phyloP scores from a whole-genome alignment of 2,888 invertebrate genomes.

The Drosophila birchii region DNA sequence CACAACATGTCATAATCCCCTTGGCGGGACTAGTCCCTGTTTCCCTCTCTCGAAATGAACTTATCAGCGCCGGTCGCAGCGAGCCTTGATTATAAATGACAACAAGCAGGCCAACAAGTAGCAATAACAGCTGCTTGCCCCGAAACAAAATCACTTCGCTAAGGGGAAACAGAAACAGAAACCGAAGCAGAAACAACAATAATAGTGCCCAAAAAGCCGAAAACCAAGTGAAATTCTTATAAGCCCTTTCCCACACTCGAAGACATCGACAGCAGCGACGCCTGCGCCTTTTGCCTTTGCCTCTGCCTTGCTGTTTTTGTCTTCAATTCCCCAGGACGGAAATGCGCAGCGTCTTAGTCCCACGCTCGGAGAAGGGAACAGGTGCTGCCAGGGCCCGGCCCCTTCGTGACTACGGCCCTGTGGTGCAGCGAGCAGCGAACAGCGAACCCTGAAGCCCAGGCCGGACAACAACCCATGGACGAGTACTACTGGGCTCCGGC shows the following conservation, averaged over 20 bases:
- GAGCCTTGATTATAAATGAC: conserved; percentile 79
- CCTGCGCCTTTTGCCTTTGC: conserved; percentile 56
- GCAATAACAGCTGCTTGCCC: conserved; percentile 70
- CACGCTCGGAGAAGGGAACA: conserved; percentile 59
- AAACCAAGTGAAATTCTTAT: conserved; percentile 79
- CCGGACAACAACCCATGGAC: conserved; percentile 66
- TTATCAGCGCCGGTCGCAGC: conserved; percentile 68
- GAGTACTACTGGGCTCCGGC: conserved; percentile 66
- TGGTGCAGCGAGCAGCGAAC: conserved; percentile 11
- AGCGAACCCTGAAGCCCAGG: conserved; percentile 35
- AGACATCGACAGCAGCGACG: conserved; percentile 60
- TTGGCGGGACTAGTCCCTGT: conserved; percentile 42
- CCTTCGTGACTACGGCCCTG: conserved; percentile 71
- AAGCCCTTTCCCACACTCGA: conserved; percentile 79
- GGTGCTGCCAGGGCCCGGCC: conserved; percentile 58
- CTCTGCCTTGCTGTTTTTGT: conserved; percentile 10
- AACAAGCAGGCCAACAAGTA: conserved; percentile 76
- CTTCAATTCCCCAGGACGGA: conserved; percentile 65
- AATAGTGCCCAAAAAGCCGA: conserved; percentile 61
- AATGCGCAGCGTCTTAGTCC: conserved; percentile 74
- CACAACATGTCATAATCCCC: conserved; percentile 73
- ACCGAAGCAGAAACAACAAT: conserved; percentile 49
- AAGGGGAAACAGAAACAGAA: conserved; percentile 48
- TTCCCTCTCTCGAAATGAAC: conserved; percentile 63
- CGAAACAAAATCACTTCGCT: conserved; percentile 51